These are phyloP conservation scores for Entosphenus tridentatus DNA, from an alignment of 2,113 vertebrate species.

Conservation along the genomic window DNA sequence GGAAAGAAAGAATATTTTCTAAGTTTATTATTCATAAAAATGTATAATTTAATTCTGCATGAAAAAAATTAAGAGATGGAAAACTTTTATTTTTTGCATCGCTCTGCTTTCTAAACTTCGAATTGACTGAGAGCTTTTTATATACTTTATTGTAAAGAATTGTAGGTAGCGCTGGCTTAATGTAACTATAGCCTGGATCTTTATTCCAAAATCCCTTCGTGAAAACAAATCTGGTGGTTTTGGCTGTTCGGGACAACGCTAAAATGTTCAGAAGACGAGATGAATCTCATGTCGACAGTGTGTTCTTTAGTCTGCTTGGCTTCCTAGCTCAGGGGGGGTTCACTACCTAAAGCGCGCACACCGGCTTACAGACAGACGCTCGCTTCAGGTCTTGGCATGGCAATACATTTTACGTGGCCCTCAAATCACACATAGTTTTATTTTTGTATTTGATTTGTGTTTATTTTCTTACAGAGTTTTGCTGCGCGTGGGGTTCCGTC, in stretches of 20 bases:
- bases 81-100: conserved; percentile 6
- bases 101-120: conserved; percentile 6
- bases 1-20: conserved; percentile 7
- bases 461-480: conserved; percentile 5
- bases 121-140: conserved; percentile 6
- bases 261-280: too few species aligned
- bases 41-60: conserved; percentile 7
- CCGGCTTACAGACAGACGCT: too few species aligned
- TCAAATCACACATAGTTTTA: conserved; percentile 4
- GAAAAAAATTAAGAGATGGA: conserved; percentile 6
- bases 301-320: too few species aligned
- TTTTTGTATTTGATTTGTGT: conserved; percentile 7
- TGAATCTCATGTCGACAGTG: too few species aligned
- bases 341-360: too few species aligned
- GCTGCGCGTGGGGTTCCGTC: neutral
- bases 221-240: neutral
- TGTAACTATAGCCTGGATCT: conserved; percentile 2
- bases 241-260: too few species aligned
- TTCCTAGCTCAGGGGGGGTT: too few species aligned
- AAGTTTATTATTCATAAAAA: conserved; percentile 7
- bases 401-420: neutral
- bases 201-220: conserved; percentile 1
- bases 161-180: conserved; percentile 3
- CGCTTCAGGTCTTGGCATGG: too few species aligned
- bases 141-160: conserved; percentile 7